Evolutionary conservation across 2,888 invertebrate genomes (phyloP).

Genomic region (Trichacis sp.): DNA sequence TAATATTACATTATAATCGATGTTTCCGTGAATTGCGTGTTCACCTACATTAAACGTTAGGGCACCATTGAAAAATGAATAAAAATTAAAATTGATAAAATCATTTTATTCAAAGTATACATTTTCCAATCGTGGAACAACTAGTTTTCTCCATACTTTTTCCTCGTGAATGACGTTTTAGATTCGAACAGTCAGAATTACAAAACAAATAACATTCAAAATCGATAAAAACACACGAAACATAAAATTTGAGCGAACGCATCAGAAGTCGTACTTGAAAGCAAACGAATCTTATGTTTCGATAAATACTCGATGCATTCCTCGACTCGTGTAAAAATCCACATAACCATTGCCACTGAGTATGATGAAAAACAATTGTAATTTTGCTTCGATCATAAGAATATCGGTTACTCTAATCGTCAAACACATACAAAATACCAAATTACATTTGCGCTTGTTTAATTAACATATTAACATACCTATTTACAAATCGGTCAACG

Average conservation of each 20-base stretch:
- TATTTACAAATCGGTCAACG: slow-evolving; percentile 37
- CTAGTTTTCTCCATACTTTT: slow-evolving; percentile 5
- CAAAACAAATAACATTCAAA: slow-evolving; percentile 7
- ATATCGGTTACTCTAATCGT: slow-evolving; percentile 23
- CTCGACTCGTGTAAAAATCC: slow-evolving; percentile 14
- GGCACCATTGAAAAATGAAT: slow-evolving; percentile 2
- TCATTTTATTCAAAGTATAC: slow-evolving; percentile 28
- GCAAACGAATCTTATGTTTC: slow-evolving; percentile 6
- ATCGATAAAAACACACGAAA: slow-evolving; percentile 12
- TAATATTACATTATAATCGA: too few species aligned
- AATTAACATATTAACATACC: slow-evolving; percentile 20
- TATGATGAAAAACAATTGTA: slow-evolving; percentile 6
- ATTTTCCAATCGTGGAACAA: slow-evolving; percentile 28
- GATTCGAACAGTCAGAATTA: slow-evolving; percentile 10
- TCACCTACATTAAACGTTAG: too few species aligned
- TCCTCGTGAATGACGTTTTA: slow-evolving; percentile 4
- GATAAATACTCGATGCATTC: slow-evolving; percentile 10
- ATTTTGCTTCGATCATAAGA: slow-evolving; percentile 6
- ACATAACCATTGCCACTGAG: background rate
- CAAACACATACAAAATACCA: slow-evolving; percentile 14
- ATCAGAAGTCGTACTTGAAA: background rate
- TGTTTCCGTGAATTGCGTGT: too few species aligned
- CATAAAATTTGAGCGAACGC: slow-evolving; percentile 14
- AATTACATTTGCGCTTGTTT: slow-evolving; percentile 27
- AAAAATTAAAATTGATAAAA: slow-evolving; percentile 8